These are phyloP conservation scores for Carabus problematicus DNA, from an alignment of 2,888 invertebrate genomes.

Conservation along the genomic window DNA sequence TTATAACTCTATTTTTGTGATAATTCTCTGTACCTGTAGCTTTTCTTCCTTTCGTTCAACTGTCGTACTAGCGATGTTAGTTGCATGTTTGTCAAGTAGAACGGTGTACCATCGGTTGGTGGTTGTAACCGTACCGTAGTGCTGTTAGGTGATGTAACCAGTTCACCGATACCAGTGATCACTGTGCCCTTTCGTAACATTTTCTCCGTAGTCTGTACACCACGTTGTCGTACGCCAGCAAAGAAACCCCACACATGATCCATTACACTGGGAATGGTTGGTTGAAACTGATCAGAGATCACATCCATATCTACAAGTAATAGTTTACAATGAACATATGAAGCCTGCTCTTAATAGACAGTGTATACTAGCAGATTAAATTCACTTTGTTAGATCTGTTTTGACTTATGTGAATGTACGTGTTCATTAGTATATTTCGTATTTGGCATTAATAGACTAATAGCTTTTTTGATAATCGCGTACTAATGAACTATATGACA, in stretches of 20 bases:
- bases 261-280: constrained; percentile 75
- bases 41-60: constrained; percentile 73
- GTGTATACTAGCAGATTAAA: not conserved
- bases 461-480: no score
- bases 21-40: constrained; percentile 65
- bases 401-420: constrained; percentile 1
- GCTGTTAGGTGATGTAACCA: constrained; percentile 70
- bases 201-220: constrained; percentile 86
- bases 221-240: constrained; percentile 81
- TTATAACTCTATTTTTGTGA: not conserved
- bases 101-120: constrained; percentile 72
- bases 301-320: constrained; percentile 74
- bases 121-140: constrained; percentile 72
- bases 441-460: no score
- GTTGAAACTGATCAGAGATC: constrained; percentile 83
- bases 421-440: no score
- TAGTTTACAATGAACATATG: constrained; percentile 43
- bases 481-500: no score
- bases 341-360: not conserved
- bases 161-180: constrained; percentile 80
- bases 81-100: constrained; percentile 82
- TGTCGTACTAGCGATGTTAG: constrained; percentile 76
- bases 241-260: constrained; percentile 87
- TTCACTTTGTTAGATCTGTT: constrained; percentile 26
- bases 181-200: constrained; percentile 83